Conservation (phyloP, 1,140 invertebrate genomes). For the Penaeus chinensis region DNA sequence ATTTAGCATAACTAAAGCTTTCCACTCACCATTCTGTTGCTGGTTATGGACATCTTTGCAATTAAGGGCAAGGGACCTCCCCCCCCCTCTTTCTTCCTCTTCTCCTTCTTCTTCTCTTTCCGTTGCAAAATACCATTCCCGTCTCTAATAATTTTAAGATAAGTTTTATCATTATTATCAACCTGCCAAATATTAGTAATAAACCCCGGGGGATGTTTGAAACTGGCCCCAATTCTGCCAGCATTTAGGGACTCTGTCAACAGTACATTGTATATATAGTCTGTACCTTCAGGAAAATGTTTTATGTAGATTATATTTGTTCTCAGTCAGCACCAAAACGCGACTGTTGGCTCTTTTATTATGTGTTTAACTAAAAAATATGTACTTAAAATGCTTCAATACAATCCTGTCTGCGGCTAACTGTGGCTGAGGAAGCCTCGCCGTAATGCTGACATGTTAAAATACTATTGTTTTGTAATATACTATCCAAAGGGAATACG, state of each 20-base stretch:
- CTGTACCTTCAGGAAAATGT: slow-evolving; percentile 28
- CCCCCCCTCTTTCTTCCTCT: too few species aligned
- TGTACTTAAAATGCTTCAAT: slow-evolving; percentile 31
- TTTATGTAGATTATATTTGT: slow-evolving; percentile 33
- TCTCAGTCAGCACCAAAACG: neutral
- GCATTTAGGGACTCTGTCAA: slow-evolving; percentile 28
- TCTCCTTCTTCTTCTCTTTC: too few species aligned
- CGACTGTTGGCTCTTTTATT: slow-evolving; percentile 28
- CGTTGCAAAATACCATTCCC: too few species aligned
- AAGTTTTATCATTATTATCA: too few species aligned
- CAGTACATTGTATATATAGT: slow-evolving; percentile 30
- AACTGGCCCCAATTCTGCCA: slow-evolving; percentile 23
- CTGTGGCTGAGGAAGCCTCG: slow-evolving; percentile 15
- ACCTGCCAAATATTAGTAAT: too few species aligned
- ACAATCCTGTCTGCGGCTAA: slow-evolving; percentile 20
- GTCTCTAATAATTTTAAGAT: too few species aligned
- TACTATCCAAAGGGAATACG: slow-evolving; percentile 32
- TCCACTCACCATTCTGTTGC: too few species aligned
- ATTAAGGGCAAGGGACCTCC: too few species aligned
- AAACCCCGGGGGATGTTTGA: too few species aligned
- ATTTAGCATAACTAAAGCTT: too few species aligned
- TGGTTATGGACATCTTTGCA: too few species aligned
- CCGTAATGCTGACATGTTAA: slow-evolving; percentile 36
- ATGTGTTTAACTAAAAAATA: slow-evolving; percentile 30
- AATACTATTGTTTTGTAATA: slow-evolving; percentile 47